Conservation (phyloP, 1,140 invertebrate genomes). For the Ditylenchus dipsaci region DNA sequence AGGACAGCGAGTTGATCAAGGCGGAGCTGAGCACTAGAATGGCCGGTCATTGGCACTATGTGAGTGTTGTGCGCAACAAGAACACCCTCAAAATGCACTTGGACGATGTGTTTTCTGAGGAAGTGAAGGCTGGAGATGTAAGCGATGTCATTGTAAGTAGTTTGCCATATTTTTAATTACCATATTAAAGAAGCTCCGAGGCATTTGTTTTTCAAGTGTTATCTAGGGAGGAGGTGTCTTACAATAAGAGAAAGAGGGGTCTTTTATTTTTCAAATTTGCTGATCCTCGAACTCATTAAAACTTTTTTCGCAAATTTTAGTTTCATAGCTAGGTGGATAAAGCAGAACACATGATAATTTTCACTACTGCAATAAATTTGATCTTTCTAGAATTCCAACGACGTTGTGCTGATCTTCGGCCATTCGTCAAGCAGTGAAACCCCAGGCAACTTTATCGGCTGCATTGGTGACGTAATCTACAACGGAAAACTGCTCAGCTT, state of each 20-base stretch:
- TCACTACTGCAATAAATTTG: not conserved
- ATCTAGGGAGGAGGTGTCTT: too few relatives aligned
- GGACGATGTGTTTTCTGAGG: slow-evolving; percentile 69
- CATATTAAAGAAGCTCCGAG: too few relatives aligned
- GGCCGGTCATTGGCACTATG: slow-evolving; percentile 64
- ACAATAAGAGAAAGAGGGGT: too few relatives aligned
- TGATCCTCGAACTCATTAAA: too few relatives aligned
- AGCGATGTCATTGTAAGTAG: not conserved
- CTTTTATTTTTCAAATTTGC: too few relatives aligned
- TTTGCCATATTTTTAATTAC: too few relatives aligned
- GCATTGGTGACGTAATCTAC: slow-evolving; percentile 78
- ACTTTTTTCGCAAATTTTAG: too few relatives aligned
- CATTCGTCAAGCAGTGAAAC: slow-evolving; percentile 15
- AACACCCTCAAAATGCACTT: slow-evolving; percentile 69
- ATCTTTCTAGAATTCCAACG: slow-evolving; percentile 12
- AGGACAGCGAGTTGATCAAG: slow-evolving; percentile 56
- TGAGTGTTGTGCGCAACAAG: slow-evolving; percentile 15
- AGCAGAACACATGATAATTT: not conserved
- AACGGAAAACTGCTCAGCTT: slow-evolving; percentile 78
- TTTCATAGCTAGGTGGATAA: not conserved
- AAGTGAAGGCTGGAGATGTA: not conserved
- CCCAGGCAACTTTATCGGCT: slow-evolving; percentile 68
- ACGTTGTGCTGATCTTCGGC: slow-evolving; percentile 18
- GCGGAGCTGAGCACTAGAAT: slow-evolving; percentile 44
- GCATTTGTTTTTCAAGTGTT: too few relatives aligned